These are phyloP conservation scores for Dendrolimus houi DNA, from an alignment of 2,888 invertebrate species.

Conservation along the genomic window DNA sequence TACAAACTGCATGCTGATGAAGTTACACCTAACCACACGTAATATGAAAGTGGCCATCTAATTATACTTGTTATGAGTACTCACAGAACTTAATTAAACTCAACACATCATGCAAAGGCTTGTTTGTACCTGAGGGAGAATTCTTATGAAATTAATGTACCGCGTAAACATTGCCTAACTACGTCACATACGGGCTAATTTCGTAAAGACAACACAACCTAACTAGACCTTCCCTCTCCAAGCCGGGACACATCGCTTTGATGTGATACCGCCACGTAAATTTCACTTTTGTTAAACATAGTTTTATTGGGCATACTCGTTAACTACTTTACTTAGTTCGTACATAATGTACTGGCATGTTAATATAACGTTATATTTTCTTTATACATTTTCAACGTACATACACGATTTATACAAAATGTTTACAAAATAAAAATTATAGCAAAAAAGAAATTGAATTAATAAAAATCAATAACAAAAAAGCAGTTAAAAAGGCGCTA, in stretches of 20 bases:
- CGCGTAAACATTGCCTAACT: conserved; percentile 56
- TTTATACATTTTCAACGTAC: background rate
- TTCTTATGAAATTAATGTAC: conserved; percentile 42
- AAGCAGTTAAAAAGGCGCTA: too few relatives aligned
- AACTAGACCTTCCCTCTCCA: conserved; percentile 12
- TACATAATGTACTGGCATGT: background rate
- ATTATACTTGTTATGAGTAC: background rate
- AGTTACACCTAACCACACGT: background rate
- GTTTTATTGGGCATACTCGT: conserved; percentile 4
- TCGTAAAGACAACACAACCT: conserved; percentile 65
- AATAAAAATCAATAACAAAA: too few relatives aligned
- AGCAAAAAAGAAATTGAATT: too few relatives aligned
- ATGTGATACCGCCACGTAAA: conserved; percentile 43
- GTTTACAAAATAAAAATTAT: too few relatives aligned
- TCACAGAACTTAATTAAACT: background rate
- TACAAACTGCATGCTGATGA: background rate
- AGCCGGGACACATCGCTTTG: conserved; percentile 52
- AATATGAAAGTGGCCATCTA: background rate
- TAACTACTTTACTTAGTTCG: conserved; percentile 2
- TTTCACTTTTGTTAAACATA: conserved; percentile 36
- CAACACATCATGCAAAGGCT: background rate
- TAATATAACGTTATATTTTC: background rate
- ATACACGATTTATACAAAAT: background rate
- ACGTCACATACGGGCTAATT: conserved; percentile 52
- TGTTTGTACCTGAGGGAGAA: conserved; percentile 8